A percentile compares a stretch with the other conserved stretches of the same genome.
Evolutionary conservation across 2,113 vertebrate genomes (phyloP).

Genomic region (Calcarius ornatus): DNA sequence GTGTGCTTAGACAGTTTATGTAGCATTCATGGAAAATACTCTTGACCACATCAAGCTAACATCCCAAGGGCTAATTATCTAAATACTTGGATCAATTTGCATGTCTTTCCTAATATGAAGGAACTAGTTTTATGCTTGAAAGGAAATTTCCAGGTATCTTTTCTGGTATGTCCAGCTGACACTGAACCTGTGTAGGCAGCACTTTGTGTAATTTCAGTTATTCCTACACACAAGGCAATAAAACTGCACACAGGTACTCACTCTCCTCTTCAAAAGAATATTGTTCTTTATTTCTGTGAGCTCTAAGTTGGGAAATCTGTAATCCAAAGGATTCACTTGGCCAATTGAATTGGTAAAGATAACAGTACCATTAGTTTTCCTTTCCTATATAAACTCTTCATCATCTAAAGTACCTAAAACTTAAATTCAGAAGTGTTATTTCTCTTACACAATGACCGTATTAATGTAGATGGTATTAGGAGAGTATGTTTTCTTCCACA

Average conservation of each 20-base stretch:
- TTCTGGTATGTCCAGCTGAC: neutral
- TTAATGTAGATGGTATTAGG: neutral
- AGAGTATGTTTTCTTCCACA: neutral
- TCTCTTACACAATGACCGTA: neutral
- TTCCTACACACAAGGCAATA: neutral
- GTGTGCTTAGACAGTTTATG: neutral
- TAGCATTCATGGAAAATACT: neutral
- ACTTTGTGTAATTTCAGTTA: neutral
- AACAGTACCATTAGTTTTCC: neutral
- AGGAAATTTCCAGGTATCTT: neutral
- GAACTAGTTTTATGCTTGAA: neutral
- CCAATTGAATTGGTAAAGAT: neutral
- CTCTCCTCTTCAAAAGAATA: neutral
- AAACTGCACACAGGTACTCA: neutral
- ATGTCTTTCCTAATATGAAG: neutral
- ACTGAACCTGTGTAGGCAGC: neutral
- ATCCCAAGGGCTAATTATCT: neutral
- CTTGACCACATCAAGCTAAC: neutral
- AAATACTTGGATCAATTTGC: neutral
- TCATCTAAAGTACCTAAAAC: neutral
- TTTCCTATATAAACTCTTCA: neutral
- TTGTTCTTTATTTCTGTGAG: neutral
- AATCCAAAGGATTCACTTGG: neutral
- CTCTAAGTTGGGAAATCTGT: neutral
- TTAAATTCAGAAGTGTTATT: neutral